Conservation (phyloP, 2,113 vertebrate species). For the Phocoena sinus region DNA sequence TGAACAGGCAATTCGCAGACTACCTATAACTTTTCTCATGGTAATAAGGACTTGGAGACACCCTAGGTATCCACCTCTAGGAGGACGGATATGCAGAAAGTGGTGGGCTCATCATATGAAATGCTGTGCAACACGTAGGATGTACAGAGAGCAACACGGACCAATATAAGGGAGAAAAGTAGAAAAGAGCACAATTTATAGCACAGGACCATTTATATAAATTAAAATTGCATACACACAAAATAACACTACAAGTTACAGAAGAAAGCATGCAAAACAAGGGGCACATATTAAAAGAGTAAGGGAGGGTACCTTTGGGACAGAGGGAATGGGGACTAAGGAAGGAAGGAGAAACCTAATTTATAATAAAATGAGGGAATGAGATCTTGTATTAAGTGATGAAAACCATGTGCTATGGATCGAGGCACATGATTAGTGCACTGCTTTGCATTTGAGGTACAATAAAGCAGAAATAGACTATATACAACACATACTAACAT, state of each 20-base stretch:
- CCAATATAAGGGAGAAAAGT: not conserved
- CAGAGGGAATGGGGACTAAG: not conserved
- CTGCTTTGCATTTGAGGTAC: not conserved
- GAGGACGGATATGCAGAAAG: too few species aligned
- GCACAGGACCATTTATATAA: not conserved
- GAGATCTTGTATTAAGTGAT: not conserved
- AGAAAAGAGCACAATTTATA: not conserved
- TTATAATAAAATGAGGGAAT: not conserved
- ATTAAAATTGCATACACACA: not conserved
- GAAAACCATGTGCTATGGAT: not conserved
- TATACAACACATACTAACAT: too few species aligned
- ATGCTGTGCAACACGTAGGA: not conserved
- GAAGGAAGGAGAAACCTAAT: not conserved
- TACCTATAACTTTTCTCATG: not conserved
- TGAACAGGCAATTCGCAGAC: not conserved
- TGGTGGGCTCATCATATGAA: not conserved
- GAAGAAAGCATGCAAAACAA: not conserved
- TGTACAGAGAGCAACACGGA: not conserved
- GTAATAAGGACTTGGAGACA: not conserved
- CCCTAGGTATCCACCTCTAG: not conserved
- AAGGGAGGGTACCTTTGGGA: not conserved
- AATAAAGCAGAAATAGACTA: not conserved
- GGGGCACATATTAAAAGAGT: not conserved
- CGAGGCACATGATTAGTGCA: not conserved
- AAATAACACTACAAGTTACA: not conserved